Conservation (phyloP, 2,113 vertebrate species). For the Lichenostomus cassidix region DNA sequence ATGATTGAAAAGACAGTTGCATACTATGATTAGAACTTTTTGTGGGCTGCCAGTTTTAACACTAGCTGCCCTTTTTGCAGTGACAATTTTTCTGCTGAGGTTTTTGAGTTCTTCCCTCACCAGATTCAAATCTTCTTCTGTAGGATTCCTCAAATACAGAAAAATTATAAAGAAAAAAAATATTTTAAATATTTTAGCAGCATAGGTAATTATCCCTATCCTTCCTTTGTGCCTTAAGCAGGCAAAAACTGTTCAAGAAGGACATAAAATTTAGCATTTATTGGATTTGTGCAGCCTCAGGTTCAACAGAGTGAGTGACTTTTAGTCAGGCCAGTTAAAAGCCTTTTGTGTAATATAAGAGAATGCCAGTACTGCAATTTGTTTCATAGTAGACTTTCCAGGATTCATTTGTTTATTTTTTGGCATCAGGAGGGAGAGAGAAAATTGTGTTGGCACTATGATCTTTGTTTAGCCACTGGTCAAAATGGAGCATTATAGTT, state of each 20-base stretch:
- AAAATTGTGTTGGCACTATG: background rate
- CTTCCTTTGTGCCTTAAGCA: background rate
- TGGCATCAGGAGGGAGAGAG: background rate
- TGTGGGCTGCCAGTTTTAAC: background rate
- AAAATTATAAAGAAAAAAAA: background rate
- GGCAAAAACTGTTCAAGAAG: background rate
- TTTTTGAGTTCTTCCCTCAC: background rate
- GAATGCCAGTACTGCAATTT: background rate
- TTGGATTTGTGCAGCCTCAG: background rate
- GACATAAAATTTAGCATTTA: background rate
- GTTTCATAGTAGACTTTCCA: background rate
- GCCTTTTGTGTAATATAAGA: background rate
- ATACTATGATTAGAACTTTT: background rate
- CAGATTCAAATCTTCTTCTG: background rate
- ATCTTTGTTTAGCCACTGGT: background rate
- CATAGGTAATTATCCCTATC: background rate
- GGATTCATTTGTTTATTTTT: background rate
- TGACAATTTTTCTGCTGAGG: background rate
- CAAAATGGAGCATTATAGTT: background rate
- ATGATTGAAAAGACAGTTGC: background rate
- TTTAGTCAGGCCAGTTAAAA: background rate
- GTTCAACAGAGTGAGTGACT: background rate
- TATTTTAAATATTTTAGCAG: background rate
- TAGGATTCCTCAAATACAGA: background rate
- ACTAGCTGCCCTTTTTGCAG: background rate